Base-by-base conservation (phyloP, 2,888 invertebrate species). In the Pteria penguin region DNA sequence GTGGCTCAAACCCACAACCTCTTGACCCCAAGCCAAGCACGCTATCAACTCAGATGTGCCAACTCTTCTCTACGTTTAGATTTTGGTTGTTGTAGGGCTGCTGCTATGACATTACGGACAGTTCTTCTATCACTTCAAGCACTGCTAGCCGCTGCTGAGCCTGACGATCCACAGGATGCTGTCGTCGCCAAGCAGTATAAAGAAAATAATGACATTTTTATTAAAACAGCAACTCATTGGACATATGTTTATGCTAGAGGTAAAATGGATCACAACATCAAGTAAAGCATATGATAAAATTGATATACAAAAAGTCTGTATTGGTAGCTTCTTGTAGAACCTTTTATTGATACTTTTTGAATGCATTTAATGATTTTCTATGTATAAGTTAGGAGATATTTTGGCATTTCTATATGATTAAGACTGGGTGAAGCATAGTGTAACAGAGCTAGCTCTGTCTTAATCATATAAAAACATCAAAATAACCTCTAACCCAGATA, bases 121-220 rank as follows among this genome's bases (percentile, higher is more conserved):
- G 98, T 99, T 32, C 93, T 99, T 75, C 93, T 99, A 32, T 98
- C 98, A 1, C 94, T 99, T 83, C 99, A 99, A 94, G 98, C 98
- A 0, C 93, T 99, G 79, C 93, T 99, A 81, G 91, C 93, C n/a
- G 90, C 92, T 4, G 92, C 94, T 2, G 93, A 93, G 82, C 93
- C 94, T 2, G 93, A 93, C 82, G 93, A 94, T 85, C 94, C 94
- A 3, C 92, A 92, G 72, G 92, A 92, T 84, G 92, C 92, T 14
- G 92, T 99, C 0, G 99, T 99, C 27, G 99, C 99, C 32, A 96
- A 96, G 92, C 99, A 99, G 92, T 99, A 95, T 93, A 97, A 97
- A 94, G 97, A 97, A 87, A 95, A 96, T 90, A 94, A 95, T 76
- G 95, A 95, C 82, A 95, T 98, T 92, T 99, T 98, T 93, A 94